Evolutionary conservation across 2,888 invertebrate species (phyloP).

Genomic region (Cinara cedri): DNA sequence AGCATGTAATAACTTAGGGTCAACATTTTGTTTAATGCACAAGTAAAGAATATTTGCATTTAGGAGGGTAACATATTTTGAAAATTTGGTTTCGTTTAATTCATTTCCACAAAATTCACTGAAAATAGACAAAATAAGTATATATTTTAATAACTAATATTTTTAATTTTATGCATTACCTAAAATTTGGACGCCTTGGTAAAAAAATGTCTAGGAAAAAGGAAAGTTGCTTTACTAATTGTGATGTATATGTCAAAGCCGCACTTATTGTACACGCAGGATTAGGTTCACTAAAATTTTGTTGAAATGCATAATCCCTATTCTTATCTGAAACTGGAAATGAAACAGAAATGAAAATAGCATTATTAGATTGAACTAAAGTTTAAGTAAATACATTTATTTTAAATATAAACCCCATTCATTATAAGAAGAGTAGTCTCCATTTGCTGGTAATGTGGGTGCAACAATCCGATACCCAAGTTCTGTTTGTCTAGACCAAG

Average conservation of each 20-base stretch:
- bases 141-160: background rate
- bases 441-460: slow-evolving; percentile 82
- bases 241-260: slow-evolving; percentile 84
- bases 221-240: slow-evolving; percentile 80
- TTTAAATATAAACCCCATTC: slow-evolving; percentile 71
- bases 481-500: slow-evolving; percentile 65
- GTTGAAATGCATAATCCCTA: slow-evolving; percentile 65
- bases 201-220: slow-evolving; percentile 82
- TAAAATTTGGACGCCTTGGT: slow-evolving; percentile 75
- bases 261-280: slow-evolving; percentile 77
- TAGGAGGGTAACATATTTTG: slow-evolving; percentile 75
- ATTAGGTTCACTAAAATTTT: slow-evolving; percentile 68
- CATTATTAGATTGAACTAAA: slow-evolving; percentile 35
- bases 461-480: slow-evolving; percentile 78
- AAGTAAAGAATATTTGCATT: slow-evolving; percentile 81
- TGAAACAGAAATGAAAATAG: slow-evolving; percentile 54
- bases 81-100: slow-evolving; percentile 75
- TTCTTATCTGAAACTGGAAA: slow-evolving; percentile 66
- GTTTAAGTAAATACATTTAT: slow-evolving; percentile 39
- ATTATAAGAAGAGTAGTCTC: slow-evolving; percentile 80
- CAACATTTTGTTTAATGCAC: slow-evolving; percentile 78
- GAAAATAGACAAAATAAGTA: slow-evolving; percentile 58
- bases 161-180: slow-evolving; percentile 63
- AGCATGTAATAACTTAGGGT: slow-evolving; percentile 63
- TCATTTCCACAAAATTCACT: slow-evolving; percentile 83